phyloP scores from a whole-genome alignment of 2,888 invertebrate genomes.

The Rugalucina vietnamica region DNA sequence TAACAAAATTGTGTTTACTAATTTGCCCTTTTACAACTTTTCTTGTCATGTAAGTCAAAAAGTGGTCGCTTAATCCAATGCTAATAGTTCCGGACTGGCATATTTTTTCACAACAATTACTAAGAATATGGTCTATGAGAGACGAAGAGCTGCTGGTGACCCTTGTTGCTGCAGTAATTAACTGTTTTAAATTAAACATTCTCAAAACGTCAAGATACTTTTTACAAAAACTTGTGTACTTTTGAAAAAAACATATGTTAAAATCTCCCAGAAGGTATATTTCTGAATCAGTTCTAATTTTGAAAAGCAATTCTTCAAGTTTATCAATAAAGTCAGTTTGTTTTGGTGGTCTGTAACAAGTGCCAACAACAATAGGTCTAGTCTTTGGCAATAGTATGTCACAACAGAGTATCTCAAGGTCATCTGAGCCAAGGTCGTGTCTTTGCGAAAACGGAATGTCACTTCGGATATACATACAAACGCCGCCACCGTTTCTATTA shows the following conservation, averaged over 20 bases:
- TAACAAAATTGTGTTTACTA: no score
- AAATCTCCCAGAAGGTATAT: neutral
- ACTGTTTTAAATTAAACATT: conserved; percentile 12
- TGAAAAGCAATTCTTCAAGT: neutral
- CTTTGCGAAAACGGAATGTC: neutral
- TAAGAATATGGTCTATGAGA: conserved; percentile 14
- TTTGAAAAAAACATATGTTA: neutral
- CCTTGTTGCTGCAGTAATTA: conserved; percentile 21
- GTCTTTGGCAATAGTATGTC: conserved; percentile 23
- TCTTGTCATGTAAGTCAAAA: neutral
- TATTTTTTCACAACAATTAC: conserved; percentile 4
- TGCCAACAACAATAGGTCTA: conserved; percentile 20
- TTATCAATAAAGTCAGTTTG: conserved; percentile 30
- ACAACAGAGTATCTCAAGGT: neutral
- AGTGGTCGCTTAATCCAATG: neutral
- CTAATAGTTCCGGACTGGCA: conserved; percentile 8
- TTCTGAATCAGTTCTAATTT: conserved; percentile 9
- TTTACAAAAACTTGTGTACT: neutral
- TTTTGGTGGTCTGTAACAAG: conserved; percentile 37
- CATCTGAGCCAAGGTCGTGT: neutral
- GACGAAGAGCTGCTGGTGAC: neutral
- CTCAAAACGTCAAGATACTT: conserved; percentile 7
- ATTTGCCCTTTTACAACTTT: neutral
- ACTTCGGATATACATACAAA: neutral
- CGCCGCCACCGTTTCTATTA: neutral